Conservation (phyloP, 2,797 vertebrate genomes). For the Eutrigla gurnardus region DNA sequence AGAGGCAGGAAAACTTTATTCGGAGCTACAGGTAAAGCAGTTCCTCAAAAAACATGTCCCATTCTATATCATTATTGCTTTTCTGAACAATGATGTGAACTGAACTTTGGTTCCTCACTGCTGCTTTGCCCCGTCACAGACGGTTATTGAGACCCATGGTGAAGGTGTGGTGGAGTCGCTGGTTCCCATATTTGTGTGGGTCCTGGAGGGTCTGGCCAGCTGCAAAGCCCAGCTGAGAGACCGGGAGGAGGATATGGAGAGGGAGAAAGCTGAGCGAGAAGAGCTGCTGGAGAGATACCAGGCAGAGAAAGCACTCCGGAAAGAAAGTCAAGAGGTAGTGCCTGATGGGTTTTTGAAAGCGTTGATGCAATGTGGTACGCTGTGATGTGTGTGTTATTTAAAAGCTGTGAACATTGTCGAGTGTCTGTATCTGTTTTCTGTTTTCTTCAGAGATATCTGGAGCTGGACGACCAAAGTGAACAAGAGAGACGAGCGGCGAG, state of each 20-base stretch:
- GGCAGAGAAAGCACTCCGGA: slow-evolving; percentile 79
- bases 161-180: slow-evolving; percentile 86
- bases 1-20: slow-evolving; percentile 86
- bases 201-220: slow-evolving; percentile 85
- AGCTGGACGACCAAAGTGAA: slow-evolving; percentile 86
- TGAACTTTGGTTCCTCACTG: not conserved
- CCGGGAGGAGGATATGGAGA: slow-evolving; percentile 79
- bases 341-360: not conserved
- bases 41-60: not conserved
- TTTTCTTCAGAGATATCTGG: slow-evolving; percentile 80
- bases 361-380: not conserved
- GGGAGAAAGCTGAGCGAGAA: slow-evolving; percentile 80
- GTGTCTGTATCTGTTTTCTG: slow-evolving; percentile 3
- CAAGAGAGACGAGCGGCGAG: slow-evolving; percentile 83
- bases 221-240: slow-evolving; percentile 84
- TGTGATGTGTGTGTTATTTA: not conserved
- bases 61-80: not conserved
- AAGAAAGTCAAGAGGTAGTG: slow-evolving; percentile 85
- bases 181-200: slow-evolving; percentile 87
- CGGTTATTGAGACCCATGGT: slow-evolving; percentile 84
- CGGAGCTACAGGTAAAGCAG: slow-evolving; percentile 84
- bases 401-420: not conserved
- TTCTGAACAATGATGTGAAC: not conserved
- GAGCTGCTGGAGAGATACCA: slow-evolving; percentile 82
- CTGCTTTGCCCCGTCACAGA: slow-evolving; percentile 63